Conservation (phyloP, 2,113 vertebrate genomes). For the Onychorhynchus coronatus region DNA sequence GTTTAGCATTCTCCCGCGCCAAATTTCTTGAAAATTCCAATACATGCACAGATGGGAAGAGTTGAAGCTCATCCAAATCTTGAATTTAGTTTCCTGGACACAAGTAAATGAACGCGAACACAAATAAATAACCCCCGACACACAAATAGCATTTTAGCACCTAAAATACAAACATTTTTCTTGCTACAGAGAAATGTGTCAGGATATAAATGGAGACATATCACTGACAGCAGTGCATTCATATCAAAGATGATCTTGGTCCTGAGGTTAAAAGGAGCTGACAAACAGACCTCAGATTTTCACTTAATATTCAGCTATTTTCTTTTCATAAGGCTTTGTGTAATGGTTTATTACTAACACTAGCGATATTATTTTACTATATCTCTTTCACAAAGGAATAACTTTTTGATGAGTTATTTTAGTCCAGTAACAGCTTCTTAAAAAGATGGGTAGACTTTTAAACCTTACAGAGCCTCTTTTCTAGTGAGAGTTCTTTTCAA, state of each 20-base stretch:
- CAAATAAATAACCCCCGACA: background rate
- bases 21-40: background rate
- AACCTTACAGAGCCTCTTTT: background rate
- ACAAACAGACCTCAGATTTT: background rate
- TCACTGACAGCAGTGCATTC: background rate
- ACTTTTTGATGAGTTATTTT: background rate
- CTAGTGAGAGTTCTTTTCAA: background rate
- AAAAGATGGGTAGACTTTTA: background rate
- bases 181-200: background rate
- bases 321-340: background rate
- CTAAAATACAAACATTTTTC: background rate
- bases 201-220: background rate
- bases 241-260: background rate
- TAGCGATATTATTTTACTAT: background rate
- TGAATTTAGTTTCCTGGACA: background rate
- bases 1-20: background rate
- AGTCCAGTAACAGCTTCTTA: background rate
- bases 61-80: background rate
- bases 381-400: background rate
- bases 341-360: background rate
- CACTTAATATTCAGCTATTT: background rate
- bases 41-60: background rate
- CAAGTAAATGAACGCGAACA: background rate
- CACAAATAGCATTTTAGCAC: background rate
- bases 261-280: background rate